Evolutionary conservation across 2,113 vertebrate genomes (phyloP), one percentile per base, ranked within the genome.

Genomic region (Melanotaenia duboulayi): DNA sequence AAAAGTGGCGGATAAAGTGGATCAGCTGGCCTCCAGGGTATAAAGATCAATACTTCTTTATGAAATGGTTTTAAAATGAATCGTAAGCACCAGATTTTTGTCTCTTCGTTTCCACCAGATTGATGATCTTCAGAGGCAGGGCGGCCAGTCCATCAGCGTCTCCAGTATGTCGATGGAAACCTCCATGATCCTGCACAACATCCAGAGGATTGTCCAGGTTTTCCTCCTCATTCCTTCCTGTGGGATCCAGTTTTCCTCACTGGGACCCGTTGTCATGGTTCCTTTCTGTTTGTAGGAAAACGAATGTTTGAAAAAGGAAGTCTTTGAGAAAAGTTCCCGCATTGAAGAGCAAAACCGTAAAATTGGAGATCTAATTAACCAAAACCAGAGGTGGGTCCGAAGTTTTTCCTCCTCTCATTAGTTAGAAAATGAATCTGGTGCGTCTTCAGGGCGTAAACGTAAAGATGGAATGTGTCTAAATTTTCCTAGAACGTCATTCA

Each of bases 271-370:
- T 62, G 24, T 69, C 24, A 63, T 54, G 28, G n/a, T 12, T 54
- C 22, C 9, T 78, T 82, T 79, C 5, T 73, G 22, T 75, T 83
- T 91, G 60, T 84, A 99, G 98, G 98, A 99, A 90, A 99, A 99
- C 9, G 98, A 99, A 86, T 95, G 96, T 60, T 90, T 99, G 71
- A 99, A 99, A 89, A 98, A 98, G 52, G 98, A 99, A 78, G 89
- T 98, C 4, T 96, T 97, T 91, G 98, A 99, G 76, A 99, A 98
- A 90, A 98, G 96, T 87, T 91, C 92, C 70, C 95, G 96, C 8
- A 96, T 99, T 23, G 97, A 99, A 90, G 97, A 99, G 80, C 98
- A 98, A 88, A 99, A 97, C 76, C 94, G 90, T 76, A 99, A 99
- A 93, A 99, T 99, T 7, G 93, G 96, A 0, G 97, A 98, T 63